phyloP scores from a whole-genome alignment of 2,797 vertebrate species.

The Gadopsis bispinosus region DNA sequence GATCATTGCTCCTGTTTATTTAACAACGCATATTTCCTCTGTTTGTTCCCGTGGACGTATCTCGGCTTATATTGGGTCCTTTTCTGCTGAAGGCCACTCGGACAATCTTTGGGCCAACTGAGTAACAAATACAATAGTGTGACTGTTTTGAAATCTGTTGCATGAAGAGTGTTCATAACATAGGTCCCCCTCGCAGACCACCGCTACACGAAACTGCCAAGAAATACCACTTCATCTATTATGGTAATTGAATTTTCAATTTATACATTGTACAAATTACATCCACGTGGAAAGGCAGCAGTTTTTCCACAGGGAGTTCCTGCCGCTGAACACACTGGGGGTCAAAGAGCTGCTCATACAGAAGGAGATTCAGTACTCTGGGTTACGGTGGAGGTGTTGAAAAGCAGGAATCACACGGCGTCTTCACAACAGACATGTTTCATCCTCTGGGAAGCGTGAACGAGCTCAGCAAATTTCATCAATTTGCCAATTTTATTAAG shows the following conservation, averaged over 20 bases:
- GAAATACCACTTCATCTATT: not conserved
- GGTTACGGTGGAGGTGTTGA: not conserved
- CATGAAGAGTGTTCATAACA: not conserved
- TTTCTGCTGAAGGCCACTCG: not conserved
- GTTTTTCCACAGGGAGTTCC: conserved; percentile 7
- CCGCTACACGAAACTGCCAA: not conserved
- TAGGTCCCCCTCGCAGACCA: not conserved
- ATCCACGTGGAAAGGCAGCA: conserved; percentile 26
- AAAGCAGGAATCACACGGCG: conserved; percentile 11
- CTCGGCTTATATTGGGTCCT: too few relatives aligned
- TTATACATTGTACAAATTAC: conserved; percentile 12
- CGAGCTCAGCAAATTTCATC: not conserved
- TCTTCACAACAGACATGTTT: conserved; percentile 2
- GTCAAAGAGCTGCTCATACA: conserved; percentile 15
- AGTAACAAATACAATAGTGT: not conserved
- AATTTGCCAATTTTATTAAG: not conserved
- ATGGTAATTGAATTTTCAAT: conserved; percentile 3
- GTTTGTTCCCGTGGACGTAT: too few relatives aligned
- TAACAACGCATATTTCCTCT: too few relatives aligned
- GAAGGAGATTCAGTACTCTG: conserved; percentile 33
- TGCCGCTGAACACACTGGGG: conserved; percentile 13
- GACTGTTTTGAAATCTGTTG: not conserved
- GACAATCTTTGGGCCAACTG: not conserved
- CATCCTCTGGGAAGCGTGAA: conserved; percentile 5
- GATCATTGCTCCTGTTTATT: too few relatives aligned